Conservation (phyloP, 2,113 vertebrate species). For the Microcebus murinus region DNA sequence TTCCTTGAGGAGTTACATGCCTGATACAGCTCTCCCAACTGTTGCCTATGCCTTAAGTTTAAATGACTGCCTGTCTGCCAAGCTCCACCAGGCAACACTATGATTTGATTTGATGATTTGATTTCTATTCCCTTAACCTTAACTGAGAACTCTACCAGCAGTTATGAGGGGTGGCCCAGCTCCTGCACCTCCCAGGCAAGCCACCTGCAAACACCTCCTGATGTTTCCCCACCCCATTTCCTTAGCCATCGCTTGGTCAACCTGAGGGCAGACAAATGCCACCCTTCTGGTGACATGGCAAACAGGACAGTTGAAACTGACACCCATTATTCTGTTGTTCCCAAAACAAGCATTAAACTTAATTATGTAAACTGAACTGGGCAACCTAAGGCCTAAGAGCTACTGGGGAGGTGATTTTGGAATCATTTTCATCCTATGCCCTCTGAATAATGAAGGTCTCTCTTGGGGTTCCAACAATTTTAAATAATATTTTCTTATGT, state of each 20-base stretch:
- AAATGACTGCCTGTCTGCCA: not conserved
- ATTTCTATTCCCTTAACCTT: no score
- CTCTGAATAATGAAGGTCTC: not conserved
- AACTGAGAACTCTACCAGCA: not conserved
- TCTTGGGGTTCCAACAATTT: not conserved
- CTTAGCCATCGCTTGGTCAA: not conserved
- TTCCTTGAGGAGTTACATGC: not conserved
- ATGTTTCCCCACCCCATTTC: not conserved
- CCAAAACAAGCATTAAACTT: not conserved
- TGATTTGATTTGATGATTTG: no score
- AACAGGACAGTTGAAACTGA: rapidly evolving
- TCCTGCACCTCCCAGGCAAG: not conserved
- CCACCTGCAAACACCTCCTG: not conserved
- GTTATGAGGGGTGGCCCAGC: rapidly evolving
- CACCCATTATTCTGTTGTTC: not conserved
- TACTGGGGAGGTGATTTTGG: not conserved
- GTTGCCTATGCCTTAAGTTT: not conserved
- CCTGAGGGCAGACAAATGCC: not conserved
- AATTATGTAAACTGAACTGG: not conserved
- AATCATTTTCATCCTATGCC: not conserved
- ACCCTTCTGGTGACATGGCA: not conserved
- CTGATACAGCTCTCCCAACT: rapidly evolving
- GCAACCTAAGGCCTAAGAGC: not conserved
- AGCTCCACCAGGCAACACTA: not conserved
- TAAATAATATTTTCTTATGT: not conserved